A percentile compares a stretch with the other conserved stretches of the same genome.
These are phyloP conservation scores for Thalpophila matura DNA, from an alignment of 2,888 invertebrate species.

Conservation along the genomic window DNA sequence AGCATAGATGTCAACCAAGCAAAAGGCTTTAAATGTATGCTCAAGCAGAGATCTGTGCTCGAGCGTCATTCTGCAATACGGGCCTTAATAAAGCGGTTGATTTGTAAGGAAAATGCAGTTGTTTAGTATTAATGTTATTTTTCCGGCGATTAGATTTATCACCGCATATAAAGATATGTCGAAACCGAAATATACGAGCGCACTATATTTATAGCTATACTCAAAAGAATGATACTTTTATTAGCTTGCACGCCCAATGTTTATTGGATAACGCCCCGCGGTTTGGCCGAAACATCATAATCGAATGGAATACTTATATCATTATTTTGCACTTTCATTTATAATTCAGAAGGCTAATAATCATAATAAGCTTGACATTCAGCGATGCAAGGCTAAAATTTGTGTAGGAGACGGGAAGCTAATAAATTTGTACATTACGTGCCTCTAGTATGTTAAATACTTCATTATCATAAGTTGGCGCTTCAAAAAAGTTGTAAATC, in stretches of 20 bases:
- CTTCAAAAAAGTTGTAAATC: conserved; percentile 63
- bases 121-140: conserved; percentile 32
- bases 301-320: conserved; percentile 39
- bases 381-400: conserved; percentile 73
- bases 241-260: conserved; percentile 46
- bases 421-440: conserved; percentile 69
- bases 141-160: conserved; percentile 40
- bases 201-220: conserved; percentile 52
- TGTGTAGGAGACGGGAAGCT: conserved; percentile 70
- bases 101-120: conserved; percentile 9
- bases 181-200: conserved; percentile 31
- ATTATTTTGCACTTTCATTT: conserved; percentile 39
- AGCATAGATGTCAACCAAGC: no score
- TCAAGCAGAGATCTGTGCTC: no score
- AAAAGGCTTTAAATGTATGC: no score
- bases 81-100: conserved; percentile 11
- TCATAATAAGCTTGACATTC: conserved; percentile 72
- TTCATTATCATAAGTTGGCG: conserved; percentile 65
- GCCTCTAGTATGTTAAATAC: conserved; percentile 68
- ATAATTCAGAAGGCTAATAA: conserved; percentile 50
- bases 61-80: no score
- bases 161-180: conserved; percentile 30
- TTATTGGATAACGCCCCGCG: conserved; percentile 40
- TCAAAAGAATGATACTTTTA: conserved; percentile 57
- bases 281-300: conserved; percentile 49